Conservation (phyloP, 2,888 invertebrate species). For the Icerya purchasi region DNA sequence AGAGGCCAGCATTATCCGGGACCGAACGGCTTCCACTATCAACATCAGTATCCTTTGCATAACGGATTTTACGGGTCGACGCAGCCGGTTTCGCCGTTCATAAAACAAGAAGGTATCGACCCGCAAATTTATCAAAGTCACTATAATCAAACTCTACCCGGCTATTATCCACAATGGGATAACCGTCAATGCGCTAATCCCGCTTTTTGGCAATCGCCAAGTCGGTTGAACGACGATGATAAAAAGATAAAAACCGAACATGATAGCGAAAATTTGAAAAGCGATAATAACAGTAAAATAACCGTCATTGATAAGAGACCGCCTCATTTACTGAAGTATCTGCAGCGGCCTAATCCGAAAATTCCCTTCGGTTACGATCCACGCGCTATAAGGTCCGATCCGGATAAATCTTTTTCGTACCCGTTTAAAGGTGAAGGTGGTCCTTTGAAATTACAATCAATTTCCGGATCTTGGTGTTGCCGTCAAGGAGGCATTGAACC, state of each 20-base stretch:
- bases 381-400: conserved; percentile 11
- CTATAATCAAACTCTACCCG: background rate
- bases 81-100: background rate
- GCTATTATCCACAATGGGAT: background rate
- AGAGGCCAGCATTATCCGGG: background rate
- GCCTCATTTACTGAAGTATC: conserved; percentile 2
- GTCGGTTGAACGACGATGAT: background rate
- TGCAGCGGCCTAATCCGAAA: background rate
- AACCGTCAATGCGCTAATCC: background rate
- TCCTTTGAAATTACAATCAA: conserved; percentile 36
- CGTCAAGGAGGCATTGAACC: conserved; percentile 49
- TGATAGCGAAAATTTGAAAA: background rate
- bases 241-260: conserved; percentile 2
- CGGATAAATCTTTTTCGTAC: conserved; percentile 25
- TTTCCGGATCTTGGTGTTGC: conserved; percentile 48
- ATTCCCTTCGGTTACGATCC: conserved; percentile 19
- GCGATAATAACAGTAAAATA: background rate
- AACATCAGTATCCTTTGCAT: background rate
- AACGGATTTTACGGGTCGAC: background rate
- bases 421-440: conserved; percentile 47
- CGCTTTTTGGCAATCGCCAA: background rate
- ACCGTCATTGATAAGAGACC: conserved; percentile 1
- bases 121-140: background rate
- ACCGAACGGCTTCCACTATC: background rate
- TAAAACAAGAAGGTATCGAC: background rate